Conservation (phyloP, 2,113 vertebrate genomes). For the Menidia beryllina region DNA sequence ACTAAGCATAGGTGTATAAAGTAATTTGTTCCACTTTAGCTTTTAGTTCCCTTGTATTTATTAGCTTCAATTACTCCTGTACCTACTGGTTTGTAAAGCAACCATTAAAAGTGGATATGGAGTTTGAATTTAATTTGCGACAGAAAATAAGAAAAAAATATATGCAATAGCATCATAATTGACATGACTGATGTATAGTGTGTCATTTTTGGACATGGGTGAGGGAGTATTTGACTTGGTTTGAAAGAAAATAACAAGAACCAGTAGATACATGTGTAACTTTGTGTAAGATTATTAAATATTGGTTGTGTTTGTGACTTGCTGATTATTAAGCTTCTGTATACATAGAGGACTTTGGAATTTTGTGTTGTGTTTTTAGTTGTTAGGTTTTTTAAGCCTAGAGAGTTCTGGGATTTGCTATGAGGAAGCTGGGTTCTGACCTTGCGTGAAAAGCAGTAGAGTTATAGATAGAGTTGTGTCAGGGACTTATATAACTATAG, state of each 20-base stretch:
- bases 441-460: constrained; percentile 26
- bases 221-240: constrained; percentile 25
- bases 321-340: background rate
- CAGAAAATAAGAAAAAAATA: constrained; percentile 10
- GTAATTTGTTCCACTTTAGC: constrained; percentile 21
- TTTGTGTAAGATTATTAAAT: constrained; percentile 10
- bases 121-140: constrained; percentile 55
- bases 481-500: background rate
- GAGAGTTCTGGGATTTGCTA: constrained; percentile 17
- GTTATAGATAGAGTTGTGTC: constrained; percentile 33
- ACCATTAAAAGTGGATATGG: constrained; percentile 78
- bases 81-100: constrained; percentile 82
- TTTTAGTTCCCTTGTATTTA: constrained; percentile 9
- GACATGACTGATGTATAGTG: too few species aligned
- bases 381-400: background rate
- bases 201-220: constrained; percentile 17
- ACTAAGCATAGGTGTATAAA: constrained; percentile 36
- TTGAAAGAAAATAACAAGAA: constrained; percentile 63
- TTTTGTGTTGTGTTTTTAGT: background rate
- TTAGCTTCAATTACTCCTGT: constrained; percentile 66
- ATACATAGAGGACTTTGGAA: background rate
- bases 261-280: constrained; percentile 81
- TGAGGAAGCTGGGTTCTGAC: constrained; percentile 21
- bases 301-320: constrained; percentile 22
- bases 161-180: constrained; percentile 11